Conservation (phyloP, 2,797 vertebrate species). For the Pitangus sulphuratus region DNA sequence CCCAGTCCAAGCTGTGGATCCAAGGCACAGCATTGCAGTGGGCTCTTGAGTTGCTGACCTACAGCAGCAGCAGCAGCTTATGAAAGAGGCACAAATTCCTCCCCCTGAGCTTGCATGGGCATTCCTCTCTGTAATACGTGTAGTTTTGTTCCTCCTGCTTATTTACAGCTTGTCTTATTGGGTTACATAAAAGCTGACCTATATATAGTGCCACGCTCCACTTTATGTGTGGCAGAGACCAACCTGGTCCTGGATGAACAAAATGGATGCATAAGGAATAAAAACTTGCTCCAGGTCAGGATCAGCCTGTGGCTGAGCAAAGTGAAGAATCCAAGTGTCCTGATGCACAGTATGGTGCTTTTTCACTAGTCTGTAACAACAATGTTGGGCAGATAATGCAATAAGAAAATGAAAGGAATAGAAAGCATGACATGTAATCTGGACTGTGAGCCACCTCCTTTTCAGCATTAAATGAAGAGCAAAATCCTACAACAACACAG, state of each 20-base stretch:
- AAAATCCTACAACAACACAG: neutral
- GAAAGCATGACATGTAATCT: neutral
- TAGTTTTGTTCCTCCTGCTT: neutral
- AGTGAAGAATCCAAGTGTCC: neutral
- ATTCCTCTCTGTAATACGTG: neutral
- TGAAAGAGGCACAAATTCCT: neutral
- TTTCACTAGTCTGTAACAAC: neutral
- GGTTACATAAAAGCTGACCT: neutral
- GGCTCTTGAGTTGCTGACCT: rapidly evolving
- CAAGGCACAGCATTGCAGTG: neutral
- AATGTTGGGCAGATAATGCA: neutral
- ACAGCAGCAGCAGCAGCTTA: neutral
- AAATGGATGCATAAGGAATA: neutral
- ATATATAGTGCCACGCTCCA: neutral
- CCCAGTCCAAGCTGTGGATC: neutral
- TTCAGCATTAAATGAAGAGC: neutral
- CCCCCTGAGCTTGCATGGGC: neutral
- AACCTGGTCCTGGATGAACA: neutral
- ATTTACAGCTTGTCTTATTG: neutral
- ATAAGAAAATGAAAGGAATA: neutral
- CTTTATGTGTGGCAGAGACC: neutral
- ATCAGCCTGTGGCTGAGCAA: neutral
- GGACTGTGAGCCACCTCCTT: neutral
- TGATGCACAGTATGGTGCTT: neutral
- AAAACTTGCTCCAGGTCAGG: neutral